A percentile compares a stretch with the other conserved stretches of the same genome.
phyloP scores from a whole-genome alignment of 2,797 vertebrate genomes.

The Masticophis lateralis region DNA sequence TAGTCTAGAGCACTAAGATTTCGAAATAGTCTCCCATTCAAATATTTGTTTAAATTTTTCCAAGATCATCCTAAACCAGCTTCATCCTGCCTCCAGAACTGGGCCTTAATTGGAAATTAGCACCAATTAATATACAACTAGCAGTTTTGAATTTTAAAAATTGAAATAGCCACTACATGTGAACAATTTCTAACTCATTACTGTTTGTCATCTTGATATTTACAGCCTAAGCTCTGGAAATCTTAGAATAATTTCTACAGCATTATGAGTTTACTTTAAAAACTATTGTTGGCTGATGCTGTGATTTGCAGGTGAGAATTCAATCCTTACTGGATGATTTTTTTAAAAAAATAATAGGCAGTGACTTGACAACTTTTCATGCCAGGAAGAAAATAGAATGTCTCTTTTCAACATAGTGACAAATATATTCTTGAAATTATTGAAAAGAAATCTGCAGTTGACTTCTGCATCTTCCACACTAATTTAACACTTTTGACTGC shows the following conservation, averaged over 20 bases:
- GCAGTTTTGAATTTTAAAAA: neutral
- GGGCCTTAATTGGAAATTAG: neutral
- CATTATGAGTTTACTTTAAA: neutral
- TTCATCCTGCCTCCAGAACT: neutral
- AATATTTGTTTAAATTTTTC: neutral
- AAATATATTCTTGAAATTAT: slow-evolving; percentile 60
- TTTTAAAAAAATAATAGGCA: neutral
- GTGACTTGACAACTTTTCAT: fast-evolving
- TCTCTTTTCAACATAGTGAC: slow-evolving; percentile 58
- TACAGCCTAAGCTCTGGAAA: neutral
- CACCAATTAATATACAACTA: neutral
- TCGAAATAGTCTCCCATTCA: neutral
- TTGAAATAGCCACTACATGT: neutral
- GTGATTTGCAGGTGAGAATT: neutral
- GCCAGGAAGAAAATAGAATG: neutral
- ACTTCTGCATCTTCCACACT: slow-evolving; percentile 61
- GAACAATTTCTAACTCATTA: neutral
- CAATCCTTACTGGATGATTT: neutral
- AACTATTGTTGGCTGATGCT: neutral
- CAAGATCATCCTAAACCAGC: neutral
- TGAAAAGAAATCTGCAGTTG: slow-evolving; percentile 68
- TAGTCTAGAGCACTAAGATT: neutral
- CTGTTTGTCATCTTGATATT: neutral
- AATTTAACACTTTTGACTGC: slow-evolving; percentile 64
- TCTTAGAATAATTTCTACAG: neutral